Evolutionary conservation across 2,888 invertebrate species (phyloP).

Genomic region (Zeuzera pyrina): DNA sequence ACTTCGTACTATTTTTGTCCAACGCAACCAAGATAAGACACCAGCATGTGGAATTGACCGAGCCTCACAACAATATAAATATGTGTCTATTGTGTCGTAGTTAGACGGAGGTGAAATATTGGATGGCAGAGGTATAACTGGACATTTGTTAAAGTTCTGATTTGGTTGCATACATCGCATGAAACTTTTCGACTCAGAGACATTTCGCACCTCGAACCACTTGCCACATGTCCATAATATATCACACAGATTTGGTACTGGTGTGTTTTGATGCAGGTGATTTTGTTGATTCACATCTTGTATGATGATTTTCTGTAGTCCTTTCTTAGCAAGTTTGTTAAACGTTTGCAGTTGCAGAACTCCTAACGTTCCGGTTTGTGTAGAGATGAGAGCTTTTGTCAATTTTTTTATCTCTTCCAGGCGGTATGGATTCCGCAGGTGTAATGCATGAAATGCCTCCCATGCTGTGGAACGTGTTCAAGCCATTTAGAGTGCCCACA

Average conservation of each 20-base stretch:
- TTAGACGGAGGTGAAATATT: conserved; percentile 14
- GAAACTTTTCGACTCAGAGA: conserved; percentile 3
- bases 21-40: too few relatives aligned
- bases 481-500: conserved; percentile 12
- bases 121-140: conserved; percentile 3
- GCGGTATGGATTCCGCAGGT: conserved; percentile 8
- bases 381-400: too few relatives aligned
- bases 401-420: too few relatives aligned
- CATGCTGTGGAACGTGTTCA: conserved; percentile 15
- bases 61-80: too few relatives aligned
- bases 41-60: too few relatives aligned
- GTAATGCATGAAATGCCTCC: conserved; percentile 14
- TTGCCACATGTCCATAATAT: conserved; percentile 5
- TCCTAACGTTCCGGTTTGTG: too few relatives aligned
- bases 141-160: not conserved
- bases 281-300: not conserved
- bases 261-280: too few relatives aligned
- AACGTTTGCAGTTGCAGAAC: not conserved
- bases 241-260: not conserved
- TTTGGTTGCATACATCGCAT: not conserved
- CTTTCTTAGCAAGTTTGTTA: not conserved
- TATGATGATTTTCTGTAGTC: not conserved
- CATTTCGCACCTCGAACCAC: not conserved
- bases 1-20: too few relatives aligned
- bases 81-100: conserved; percentile 19